Evolutionary conservation across 2,797 vertebrate genomes (phyloP).

Genomic region (Anguilla pacifica): DNA sequence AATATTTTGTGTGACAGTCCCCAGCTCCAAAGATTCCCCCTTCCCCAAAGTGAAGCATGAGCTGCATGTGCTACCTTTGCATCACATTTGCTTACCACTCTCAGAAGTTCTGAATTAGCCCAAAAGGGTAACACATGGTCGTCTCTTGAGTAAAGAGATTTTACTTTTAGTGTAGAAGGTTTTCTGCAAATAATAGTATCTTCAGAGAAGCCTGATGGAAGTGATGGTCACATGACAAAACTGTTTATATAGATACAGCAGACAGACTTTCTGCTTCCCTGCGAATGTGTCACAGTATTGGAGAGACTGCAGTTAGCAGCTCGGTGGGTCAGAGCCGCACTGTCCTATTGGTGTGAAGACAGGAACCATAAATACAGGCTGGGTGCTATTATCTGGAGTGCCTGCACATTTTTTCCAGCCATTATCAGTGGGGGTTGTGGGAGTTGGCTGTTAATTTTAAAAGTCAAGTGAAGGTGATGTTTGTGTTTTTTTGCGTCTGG

Average conservation of each 20-base stretch:
- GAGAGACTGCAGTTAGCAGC: background rate
- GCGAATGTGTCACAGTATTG: background rate
- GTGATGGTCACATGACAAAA: background rate
- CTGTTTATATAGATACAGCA: background rate
- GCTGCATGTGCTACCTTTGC: background rate
- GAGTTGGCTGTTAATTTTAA: conserved; percentile 27
- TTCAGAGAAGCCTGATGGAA: background rate
- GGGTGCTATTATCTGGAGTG: conserved; percentile 29
- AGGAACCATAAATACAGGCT: conserved; percentile 24
- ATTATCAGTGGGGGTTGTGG: conserved; percentile 23
- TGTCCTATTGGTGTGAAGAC: conserved; percentile 23
- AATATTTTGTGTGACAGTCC: background rate
- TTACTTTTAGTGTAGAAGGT: background rate
- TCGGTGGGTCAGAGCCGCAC: background rate
- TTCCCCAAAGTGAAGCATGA: background rate
- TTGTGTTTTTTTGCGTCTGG: conserved; percentile 11
- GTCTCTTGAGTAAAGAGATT: background rate
- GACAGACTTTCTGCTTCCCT: background rate
- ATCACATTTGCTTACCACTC: background rate
- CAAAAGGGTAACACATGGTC: background rate
- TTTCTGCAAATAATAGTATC: background rate
- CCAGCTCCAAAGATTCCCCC: background rate
- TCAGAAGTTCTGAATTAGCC: background rate
- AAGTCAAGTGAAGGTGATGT: conserved; percentile 29
- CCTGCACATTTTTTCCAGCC: conserved; percentile 26